phyloP scores from a whole-genome alignment of 2,797 vertebrate species.

The Sandelia bainsii region DNA sequence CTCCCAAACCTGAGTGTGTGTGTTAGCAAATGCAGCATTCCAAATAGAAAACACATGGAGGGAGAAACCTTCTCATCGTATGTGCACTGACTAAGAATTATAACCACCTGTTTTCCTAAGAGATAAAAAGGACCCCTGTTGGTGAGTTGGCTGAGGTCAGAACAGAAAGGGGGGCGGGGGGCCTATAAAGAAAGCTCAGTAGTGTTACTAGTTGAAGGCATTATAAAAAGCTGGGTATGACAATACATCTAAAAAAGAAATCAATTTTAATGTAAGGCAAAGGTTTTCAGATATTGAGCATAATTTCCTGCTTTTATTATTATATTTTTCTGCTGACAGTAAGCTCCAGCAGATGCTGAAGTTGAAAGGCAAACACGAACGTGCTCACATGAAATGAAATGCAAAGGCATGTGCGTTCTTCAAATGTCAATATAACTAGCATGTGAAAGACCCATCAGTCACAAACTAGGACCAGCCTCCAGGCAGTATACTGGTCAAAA shows the following conservation, averaged over 20 bases:
- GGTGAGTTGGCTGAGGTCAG: slow-evolving; percentile 62
- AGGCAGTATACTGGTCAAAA: slow-evolving; percentile 43
- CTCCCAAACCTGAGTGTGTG: slow-evolving; percentile 77
- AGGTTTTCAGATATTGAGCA: slow-evolving; percentile 30
- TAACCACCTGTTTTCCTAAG: slow-evolving; percentile 79
- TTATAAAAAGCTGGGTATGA: slow-evolving; percentile 58
- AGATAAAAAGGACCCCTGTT: slow-evolving; percentile 69
- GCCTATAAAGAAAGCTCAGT: slow-evolving; percentile 51
- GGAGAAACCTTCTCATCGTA: slow-evolving; percentile 46
- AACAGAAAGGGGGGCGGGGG: slow-evolving; percentile 20
- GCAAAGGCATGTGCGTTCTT: slow-evolving; percentile 68
- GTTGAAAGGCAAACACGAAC: slow-evolving; percentile 66
- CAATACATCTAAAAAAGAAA: slow-evolving; percentile 44
- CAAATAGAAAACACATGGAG: slow-evolving; percentile 78
- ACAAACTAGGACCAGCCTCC: slow-evolving; percentile 66
- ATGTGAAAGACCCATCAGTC: slow-evolving; percentile 67
- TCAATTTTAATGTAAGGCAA: slow-evolving; percentile 52
- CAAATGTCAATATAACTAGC: slow-evolving; percentile 79
- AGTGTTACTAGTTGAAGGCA: slow-evolving; percentile 41
- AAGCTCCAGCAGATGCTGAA: slow-evolving; percentile 61
- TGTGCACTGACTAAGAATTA: slow-evolving; percentile 71
- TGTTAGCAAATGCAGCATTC: slow-evolving; percentile 79
- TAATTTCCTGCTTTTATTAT: slow-evolving; percentile 35
- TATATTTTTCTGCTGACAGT: slow-evolving; percentile 28
- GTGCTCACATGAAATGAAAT: slow-evolving; percentile 65